Conservation (phyloP, 2,113 vertebrate genomes). For the Salminus brasiliensis region DNA sequence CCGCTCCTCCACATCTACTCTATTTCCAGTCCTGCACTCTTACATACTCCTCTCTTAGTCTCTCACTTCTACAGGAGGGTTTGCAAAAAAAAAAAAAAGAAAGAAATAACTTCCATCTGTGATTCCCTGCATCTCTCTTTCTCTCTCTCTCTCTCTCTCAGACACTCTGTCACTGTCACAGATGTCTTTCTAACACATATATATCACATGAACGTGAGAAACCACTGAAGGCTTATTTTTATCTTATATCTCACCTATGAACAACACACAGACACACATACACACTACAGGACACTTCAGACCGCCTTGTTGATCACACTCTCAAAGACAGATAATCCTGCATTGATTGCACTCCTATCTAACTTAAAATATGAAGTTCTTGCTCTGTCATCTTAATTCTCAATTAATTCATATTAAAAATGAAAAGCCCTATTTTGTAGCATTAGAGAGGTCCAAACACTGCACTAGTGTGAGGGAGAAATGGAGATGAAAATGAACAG, state of each 20-base stretch:
- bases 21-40: background rate
- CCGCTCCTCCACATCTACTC: background rate
- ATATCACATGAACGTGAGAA: too few species aligned
- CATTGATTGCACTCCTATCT: too few species aligned
- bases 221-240: too few species aligned
- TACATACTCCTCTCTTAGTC: background rate
- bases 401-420: too few species aligned
- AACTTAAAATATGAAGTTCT: too few species aligned
- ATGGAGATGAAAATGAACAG: background rate
- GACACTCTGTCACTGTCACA: too few species aligned
- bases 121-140: background rate
- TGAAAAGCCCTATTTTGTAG: slow-evolving; percentile 33
- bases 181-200: too few species aligned
- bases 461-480: background rate
- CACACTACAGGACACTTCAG: too few species aligned
- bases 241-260: too few species aligned
- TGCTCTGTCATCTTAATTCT: too few species aligned
- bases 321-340: too few species aligned
- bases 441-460: slow-evolving; percentile 13
- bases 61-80: background rate
- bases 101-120: slow-evolving; percentile 11
- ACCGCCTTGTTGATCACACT: too few species aligned
- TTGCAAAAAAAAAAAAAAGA: background rate
- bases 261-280: background rate
- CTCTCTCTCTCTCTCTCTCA: slow-evolving; percentile 16